Percentiles rank a stretch among this genome's conserved stretches.
These are phyloP conservation scores for Cynopterus sphinx DNA, from an alignment of 2,797 vertebrate species.

Conservation along the genomic window DNA sequence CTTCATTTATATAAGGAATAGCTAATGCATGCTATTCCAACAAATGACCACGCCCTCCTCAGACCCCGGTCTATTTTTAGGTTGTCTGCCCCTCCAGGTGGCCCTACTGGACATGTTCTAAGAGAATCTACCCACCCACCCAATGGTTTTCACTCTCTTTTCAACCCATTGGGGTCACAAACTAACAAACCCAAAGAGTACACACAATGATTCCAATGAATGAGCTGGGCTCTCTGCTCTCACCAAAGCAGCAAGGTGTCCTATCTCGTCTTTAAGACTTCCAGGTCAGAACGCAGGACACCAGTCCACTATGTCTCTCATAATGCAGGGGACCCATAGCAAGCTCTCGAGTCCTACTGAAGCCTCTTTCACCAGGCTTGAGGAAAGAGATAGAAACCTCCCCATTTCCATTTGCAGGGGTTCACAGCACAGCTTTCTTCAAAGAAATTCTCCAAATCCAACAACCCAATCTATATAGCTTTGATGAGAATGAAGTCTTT, in stretches of 20 bases:
- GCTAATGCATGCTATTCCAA: background rate
- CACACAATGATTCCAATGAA: background rate
- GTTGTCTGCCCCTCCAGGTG: background rate
- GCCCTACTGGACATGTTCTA: background rate
- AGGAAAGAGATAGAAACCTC: slow-evolving; percentile 10
- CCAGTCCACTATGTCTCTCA: background rate
- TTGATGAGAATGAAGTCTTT: slow-evolving; percentile 3
- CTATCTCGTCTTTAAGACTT: background rate
- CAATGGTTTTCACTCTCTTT: background rate
- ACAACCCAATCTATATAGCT: background rate
- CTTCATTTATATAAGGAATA: background rate
- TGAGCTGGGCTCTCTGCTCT: background rate
- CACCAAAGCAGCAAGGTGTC: background rate
- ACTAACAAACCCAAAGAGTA: background rate
- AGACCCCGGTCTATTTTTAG: background rate
- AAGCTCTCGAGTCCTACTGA: background rate
- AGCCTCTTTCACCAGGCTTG: slow-evolving; percentile 15
- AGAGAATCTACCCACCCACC: background rate
- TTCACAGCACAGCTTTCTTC: background rate
- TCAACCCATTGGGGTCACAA: background rate
- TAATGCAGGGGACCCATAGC: background rate
- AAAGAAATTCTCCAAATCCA: slow-evolving; percentile 20
- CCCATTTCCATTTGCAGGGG: background rate
- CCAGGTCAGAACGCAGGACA: background rate
- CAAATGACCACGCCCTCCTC: background rate